Percentiles rank a stretch among this genome's conserved stretches.
Conservation (phyloP, 2,113 vertebrate species). For the Labeo rohita region DNA sequence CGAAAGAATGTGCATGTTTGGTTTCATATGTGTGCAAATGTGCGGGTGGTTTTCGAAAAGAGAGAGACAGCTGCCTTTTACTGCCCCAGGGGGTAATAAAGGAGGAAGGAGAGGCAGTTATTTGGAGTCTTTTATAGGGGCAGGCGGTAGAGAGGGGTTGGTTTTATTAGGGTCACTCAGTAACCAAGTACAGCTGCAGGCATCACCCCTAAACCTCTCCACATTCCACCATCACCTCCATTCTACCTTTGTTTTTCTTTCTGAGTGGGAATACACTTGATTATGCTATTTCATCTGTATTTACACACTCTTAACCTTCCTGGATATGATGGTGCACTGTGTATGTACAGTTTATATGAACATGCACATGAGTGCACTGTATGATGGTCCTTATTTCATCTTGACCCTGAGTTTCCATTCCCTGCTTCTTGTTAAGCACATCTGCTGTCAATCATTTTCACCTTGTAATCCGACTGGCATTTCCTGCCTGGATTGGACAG, state of each 20-base stretch:
- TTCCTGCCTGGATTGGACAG: slow-evolving; percentile 70
- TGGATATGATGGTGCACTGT: neutral
- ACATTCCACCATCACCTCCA: slow-evolving; percentile 60
- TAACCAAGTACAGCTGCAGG: slow-evolving; percentile 80
- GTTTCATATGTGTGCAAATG: slow-evolving; percentile 55
- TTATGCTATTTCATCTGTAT: neutral
- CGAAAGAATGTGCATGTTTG: slow-evolving; percentile 53
- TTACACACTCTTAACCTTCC: neutral
- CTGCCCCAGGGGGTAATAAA: slow-evolving; percentile 80
- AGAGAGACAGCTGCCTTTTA: slow-evolving; percentile 80
- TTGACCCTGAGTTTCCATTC: slow-evolving; percentile 60
- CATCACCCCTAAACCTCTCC: slow-evolving; percentile 59
- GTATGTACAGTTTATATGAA: slow-evolving; percentile 4
- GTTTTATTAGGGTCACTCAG: slow-evolving; percentile 80
- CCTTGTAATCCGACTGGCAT: slow-evolving; percentile 74
- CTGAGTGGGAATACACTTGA: neutral
- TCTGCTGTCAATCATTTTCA: slow-evolving; percentile 76
- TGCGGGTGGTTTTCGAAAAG: slow-evolving; percentile 61
- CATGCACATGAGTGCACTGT: neutral
- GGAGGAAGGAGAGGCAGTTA: slow-evolving; percentile 71
- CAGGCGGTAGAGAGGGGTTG: slow-evolving; percentile 50
- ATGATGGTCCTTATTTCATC: slow-evolving; percentile 36
- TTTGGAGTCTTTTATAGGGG: slow-evolving; percentile 81
- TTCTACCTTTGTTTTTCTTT: slow-evolving; percentile 46
- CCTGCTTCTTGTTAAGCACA: slow-evolving; percentile 73